Base-by-base conservation (phyloP, 2,113 vertebrate genomes). In the Poeciliopsis turrubarensis region DNA sequence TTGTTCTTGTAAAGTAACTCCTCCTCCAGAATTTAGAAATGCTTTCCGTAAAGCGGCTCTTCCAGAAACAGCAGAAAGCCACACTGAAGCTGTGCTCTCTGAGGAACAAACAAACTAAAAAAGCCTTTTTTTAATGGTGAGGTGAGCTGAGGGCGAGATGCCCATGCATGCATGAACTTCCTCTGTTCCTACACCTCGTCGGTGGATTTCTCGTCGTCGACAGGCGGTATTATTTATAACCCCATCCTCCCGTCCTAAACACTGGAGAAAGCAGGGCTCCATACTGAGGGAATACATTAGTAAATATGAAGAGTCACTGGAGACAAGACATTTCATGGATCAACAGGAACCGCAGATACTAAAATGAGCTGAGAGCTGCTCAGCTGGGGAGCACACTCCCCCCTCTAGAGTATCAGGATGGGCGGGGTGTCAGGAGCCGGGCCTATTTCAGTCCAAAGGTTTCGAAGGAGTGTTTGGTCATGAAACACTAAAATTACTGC, bases 301-400 rank as follows among this genome's bases (percentile, higher is more conserved):
- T 87, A 96, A 96, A 95, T 95, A 96, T 95, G 96, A 96, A 95
- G 94, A 96, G 95, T 93, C 95, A 94, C 95, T 95, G 96, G 96
- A 97, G 95, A 96, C 95, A 94, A 94, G 94, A 95, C 93, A 95
- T 97, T 97, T 97, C 96, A 97, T 96, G 96, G 96, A 96, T 97
- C 96, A 96, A 96, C 95, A 96, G 97, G 94, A 96, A 95, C 93
- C 90, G 94, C 95, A 95, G 95, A 94, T 94, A 96, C 95, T 96
- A 96, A 97, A 96, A 96, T 95, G 91, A 96, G 95, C 92, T 94
- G 95, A 94, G 95, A 95, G 95, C 94, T 94, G 94, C 94, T 96
- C 94, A 91, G 93, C 94, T 95, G 93, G 93, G 92, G 94, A 92
- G 92, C 91, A 94, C 88, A 94, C 89, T 88, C 93, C 70, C 89